Conservation (phyloP, 2,113 vertebrate species). For the mouse (Mus musculus) region DNA sequence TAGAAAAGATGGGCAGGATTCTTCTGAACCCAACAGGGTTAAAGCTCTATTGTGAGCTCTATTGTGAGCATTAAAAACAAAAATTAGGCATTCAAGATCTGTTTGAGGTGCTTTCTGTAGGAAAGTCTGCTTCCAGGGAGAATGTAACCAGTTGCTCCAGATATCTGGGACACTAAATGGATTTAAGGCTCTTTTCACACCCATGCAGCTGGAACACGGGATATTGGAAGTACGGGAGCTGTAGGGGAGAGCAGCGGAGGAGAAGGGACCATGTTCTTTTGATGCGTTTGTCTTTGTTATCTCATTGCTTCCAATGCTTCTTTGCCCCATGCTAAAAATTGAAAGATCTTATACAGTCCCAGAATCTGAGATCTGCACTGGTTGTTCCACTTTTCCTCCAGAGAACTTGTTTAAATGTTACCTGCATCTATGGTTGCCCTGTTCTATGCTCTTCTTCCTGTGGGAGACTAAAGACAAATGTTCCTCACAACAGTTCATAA, state of each 20-base stretch:
- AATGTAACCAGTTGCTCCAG: constrained; percentile 64
- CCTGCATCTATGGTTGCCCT: not conserved
- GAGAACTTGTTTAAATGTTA: not conserved
- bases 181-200: constrained; percentile 55
- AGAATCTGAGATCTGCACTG: not conserved
- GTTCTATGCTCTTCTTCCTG: not conserved
- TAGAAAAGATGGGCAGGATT: not conserved
- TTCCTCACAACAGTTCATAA: constrained; percentile 8
- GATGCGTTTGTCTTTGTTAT: not conserved
- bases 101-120: constrained; percentile 46
- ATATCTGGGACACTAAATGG: constrained; percentile 32
- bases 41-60: constrained; percentile 43
- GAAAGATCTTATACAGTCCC: not conserved
- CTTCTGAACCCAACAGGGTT: constrained; percentile 28
- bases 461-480: not conserved
- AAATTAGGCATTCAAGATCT: constrained; percentile 57
- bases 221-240: not conserved
- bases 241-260: not conserved
- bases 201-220: not conserved
- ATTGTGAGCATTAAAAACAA: constrained; percentile 69
- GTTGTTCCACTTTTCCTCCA: not conserved
- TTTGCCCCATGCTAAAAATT: not conserved
- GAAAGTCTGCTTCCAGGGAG: not conserved
- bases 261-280: not conserved
- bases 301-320: not conserved